Evolutionary conservation across 2,888 invertebrate species (phyloP).

Genomic region (Caenorhabditis sp.): DNA sequence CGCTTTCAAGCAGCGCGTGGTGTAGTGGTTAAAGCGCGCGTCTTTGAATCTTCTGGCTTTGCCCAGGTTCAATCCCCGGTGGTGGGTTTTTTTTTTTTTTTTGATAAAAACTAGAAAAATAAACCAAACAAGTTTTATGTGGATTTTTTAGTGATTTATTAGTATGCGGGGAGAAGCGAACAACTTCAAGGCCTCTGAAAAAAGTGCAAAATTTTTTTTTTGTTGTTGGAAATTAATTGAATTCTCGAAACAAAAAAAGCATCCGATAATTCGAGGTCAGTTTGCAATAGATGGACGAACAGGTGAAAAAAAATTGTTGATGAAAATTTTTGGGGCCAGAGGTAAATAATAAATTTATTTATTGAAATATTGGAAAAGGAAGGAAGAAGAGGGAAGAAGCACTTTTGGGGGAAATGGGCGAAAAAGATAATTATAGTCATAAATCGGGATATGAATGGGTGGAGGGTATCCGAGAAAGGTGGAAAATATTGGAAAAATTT

Average conservation of each 20-base stretch:
- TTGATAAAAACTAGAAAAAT: neutral
- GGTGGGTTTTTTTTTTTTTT: neutral
- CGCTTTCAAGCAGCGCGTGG: no score
- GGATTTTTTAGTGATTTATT: neutral
- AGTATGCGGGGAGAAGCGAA: neutral
- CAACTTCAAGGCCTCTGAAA: neutral
- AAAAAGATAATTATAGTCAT: constrained; percentile 10
- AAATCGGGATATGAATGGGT: constrained; percentile 2
- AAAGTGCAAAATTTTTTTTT: neutral
- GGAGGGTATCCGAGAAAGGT: neutral
- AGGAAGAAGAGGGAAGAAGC: neutral
- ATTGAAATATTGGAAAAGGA: neutral
- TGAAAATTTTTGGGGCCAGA: no score
- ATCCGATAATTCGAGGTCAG: neutral
- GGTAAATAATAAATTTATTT: neutral
- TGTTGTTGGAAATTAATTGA: neutral
- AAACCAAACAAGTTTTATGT: neutral
- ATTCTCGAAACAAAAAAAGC: neutral
- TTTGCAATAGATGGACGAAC: neutral
- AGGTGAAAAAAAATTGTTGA: no score
- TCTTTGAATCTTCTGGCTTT: no score
- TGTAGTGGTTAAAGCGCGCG: no score
- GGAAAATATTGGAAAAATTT: neutral
- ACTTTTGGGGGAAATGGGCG: neutral
- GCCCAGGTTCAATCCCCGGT: no score